Evolutionary conservation across 2,888 invertebrate genomes (phyloP).

Genomic region (Melanostoma mellinum): DNA sequence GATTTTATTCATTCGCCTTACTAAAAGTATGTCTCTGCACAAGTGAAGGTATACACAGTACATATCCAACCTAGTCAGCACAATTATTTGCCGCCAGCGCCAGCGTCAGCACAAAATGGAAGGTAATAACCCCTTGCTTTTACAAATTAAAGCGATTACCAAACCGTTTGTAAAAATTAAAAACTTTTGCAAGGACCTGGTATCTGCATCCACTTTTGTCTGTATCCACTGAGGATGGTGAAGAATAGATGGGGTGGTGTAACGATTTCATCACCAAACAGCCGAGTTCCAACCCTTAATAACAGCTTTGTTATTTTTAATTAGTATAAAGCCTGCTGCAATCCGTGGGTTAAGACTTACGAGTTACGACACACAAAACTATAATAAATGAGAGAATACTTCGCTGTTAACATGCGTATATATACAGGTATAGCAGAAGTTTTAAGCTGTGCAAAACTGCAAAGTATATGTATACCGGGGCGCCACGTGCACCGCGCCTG

Average conservation of each 20-base stretch:
- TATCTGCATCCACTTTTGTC: constrained; percentile 23
- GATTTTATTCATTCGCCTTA: no score
- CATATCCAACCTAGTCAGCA: not conserved
- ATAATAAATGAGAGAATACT: constrained; percentile 59
- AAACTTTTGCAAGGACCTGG: constrained; percentile 51
- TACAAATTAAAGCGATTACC: constrained; percentile 63
- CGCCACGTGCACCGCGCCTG: constrained; percentile 16
- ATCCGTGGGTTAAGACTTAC: constrained; percentile 53
- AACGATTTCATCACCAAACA: constrained; percentile 45
- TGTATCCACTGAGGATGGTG: not conserved
- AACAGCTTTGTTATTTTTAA: constrained; percentile 66
- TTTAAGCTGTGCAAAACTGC: constrained; percentile 1
- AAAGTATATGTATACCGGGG: constrained; percentile 12
- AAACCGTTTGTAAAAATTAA: constrained; percentile 69
- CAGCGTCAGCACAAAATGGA: constrained; percentile 34
- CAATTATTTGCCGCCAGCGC: constrained; percentile 14
- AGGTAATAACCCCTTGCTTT: constrained; percentile 48
- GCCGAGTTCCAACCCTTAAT: constrained; percentile 52
- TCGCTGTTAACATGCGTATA: not conserved
- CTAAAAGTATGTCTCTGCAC: no score
- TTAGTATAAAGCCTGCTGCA: constrained; percentile 63
- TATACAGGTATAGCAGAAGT: constrained; percentile 2
- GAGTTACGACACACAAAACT: constrained; percentile 49
- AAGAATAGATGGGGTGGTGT: constrained; percentile 9
- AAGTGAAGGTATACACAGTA: no score